Conservation (phyloP, 2,113 vertebrate species). For the zebrafish (Danio rerio) region GRCz12tu NC_133198.1:27210001-27210500, state of each 20-base stretch:
- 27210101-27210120: not conserved
- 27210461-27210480: no score
- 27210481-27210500: no score
- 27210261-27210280: not conserved
- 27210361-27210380: no score
- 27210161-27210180: not conserved
- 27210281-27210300: not conserved
- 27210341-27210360: no score
- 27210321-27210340: no score
- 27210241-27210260: not conserved
- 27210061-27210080: not conserved
- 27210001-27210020: not conserved
- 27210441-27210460: no score
- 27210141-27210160: constrained; percentile 3
- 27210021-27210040: not conserved
- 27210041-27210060: not conserved
- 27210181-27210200: constrained; percentile 14
- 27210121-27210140: constrained; percentile 6
- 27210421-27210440: no score
- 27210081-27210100: not conserved
- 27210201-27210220: not conserved
- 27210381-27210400: no score
- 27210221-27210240: not conserved
- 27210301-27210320: not conserved
- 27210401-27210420: no score